Percentiles rank a stretch among this genome's conserved stretches.
Evolutionary conservation across 2,113 vertebrate genomes (phyloP).

Genomic region (Dolichotis patagonum): DNA sequence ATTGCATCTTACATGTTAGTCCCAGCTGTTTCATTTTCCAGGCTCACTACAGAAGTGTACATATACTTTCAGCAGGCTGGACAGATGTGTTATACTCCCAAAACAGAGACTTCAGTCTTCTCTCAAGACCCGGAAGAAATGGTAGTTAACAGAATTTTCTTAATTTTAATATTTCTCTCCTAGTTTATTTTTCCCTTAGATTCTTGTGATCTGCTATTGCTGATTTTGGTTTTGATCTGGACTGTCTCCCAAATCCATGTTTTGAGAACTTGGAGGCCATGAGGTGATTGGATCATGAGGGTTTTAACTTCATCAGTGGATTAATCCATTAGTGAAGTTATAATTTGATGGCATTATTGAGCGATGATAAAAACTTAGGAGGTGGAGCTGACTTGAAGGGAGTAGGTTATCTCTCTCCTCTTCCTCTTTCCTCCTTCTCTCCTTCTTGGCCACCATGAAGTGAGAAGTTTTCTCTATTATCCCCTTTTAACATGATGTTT

Average conservation of each 20-base stretch:
- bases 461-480: background rate
- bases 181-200: background rate
- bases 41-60: background rate
- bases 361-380: background rate
- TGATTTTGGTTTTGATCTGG: background rate
- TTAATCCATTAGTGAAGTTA: background rate
- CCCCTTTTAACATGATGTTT: background rate
- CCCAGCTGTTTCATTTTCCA: background rate
- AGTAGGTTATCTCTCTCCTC: background rate
- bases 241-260: background rate
- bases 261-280: background rate
- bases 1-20: background rate
- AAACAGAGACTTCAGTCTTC: background rate
- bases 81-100: background rate
- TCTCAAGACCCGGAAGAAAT: slow-evolving; percentile 8
- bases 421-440: background rate
- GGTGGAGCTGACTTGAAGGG: background rate
- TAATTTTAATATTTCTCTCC: background rate
- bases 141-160: background rate
- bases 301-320: background rate
- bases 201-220: background rate
- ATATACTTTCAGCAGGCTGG: background rate
- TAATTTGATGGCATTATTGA: background rate
- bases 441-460: background rate
- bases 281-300: background rate